Evolutionary conservation across 2,888 invertebrate genomes (phyloP), one percentile per base, ranked within the genome.

Genomic region (Epinotia ramella): DNA sequence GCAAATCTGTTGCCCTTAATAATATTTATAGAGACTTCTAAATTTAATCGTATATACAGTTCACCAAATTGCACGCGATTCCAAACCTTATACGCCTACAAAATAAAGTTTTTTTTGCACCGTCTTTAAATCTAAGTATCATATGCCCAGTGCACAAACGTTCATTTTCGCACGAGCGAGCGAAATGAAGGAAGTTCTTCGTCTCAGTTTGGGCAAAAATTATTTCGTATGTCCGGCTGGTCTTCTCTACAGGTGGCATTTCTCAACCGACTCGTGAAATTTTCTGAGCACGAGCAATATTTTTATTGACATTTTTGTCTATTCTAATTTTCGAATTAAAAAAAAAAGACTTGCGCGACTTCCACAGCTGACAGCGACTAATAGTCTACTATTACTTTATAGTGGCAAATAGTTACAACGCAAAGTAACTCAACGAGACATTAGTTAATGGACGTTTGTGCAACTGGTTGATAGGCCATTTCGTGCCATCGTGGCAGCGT

Each of bases 21-120:
- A n/a, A 13, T 33, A 33, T 62, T 13, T 20, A 57, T 70, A 62
- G 18, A 60, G 49, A 53, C 20, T 16, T 53, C 60, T 67, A 67
- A 62, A 24, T 40, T 68, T 57, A 60, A 20, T 67, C 20, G 40
- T 69, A 69, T 65, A 46, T 70, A 74, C 59, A 59, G 59, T 65
- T 60, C n/a, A 57, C 70, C 53, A 74, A 49, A 65, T 59, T 65
- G 74, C 73, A 68, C 68, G 44, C 73, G 16, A 63, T 28, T 73
- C 13, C 56, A 73, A 33, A 57, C 57, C 56, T 63, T 63, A 68
- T 16, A 7, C 13, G 49, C 7, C 20, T 68, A 68, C 40, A 12
- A 57, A 59, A 68, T 59, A 59, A 68, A 40, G 13, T 57, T 68
- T 5, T 9, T 20, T 44, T 59, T 18, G 68, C 20, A 59, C 20